Evolutionary conservation across 2,888 invertebrate genomes (phyloP), one percentile per base, ranked within the genome.

Genomic region (Xanthorhoe spadicearia): DNA sequence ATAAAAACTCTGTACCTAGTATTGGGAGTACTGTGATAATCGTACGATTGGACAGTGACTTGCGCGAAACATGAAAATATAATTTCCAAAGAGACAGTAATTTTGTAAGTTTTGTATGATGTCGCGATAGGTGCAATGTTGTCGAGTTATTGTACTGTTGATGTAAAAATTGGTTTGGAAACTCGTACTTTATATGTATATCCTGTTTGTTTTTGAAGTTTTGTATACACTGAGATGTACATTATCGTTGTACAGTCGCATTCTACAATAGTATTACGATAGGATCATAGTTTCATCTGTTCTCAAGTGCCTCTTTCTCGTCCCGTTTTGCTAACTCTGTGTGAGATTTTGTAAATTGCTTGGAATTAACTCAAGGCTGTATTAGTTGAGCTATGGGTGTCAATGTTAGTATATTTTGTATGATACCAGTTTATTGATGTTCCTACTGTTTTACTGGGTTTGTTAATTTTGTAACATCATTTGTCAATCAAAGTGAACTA

Each of bases 311-410:
- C 92, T 92, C 87, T 64, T 64, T 85, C 84, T 83, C 83, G 82
- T 88, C 87, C 86, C 83, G 74, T 87, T 86, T 64, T 78, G 87
- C 85, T 86, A 86, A 82, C 79, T 83, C 83, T 75, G 67, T 91
- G 90, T 92, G 90, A 88, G 82, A 91, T 92, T 91, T 84, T 90
- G 89, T 90, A 90, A 86, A 90, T 90, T 81, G 85, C 87, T 88
- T 77, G 78, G 77, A 59, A 83, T 82, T 87, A 81, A 88, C 82
- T 83, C 85, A 87, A 86, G 82, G 85, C 87, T 90, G 85, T 89
- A 88, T 82, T 19, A 86, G 81, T 84, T 55, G 58, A 71, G 78
- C 68, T 60, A 61, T 65, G 35, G 61, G 64, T 56, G 59, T 68
- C 81, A 79, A 77, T 56, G 69, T 82, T 84, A 83, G 49, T 53